Conservation (phyloP, 2,113 vertebrate genomes). For the Triplophysa rosa region DNA sequence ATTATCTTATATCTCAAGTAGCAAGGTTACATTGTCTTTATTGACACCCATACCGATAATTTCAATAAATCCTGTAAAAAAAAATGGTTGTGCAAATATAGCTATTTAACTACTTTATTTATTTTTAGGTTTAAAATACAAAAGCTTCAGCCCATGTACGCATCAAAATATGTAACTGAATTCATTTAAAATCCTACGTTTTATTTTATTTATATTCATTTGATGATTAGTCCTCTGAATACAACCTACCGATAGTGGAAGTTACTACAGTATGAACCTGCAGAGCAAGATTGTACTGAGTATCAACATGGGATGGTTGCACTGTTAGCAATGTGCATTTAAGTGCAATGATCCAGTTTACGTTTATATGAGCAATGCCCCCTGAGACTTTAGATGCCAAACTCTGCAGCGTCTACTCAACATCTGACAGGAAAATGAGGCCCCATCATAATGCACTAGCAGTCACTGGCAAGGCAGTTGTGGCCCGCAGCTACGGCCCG, state of each 20-base stretch:
- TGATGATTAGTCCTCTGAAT: too few relatives aligned
- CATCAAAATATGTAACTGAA: too few relatives aligned
- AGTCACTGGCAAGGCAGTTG: slow-evolving; percentile 45
- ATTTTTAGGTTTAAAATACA: too few relatives aligned
- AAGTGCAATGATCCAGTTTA: slow-evolving; percentile 15
- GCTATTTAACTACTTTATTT: too few relatives aligned
- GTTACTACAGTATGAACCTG: not conserved
- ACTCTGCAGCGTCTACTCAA: not conserved
- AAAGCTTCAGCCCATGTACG: too few relatives aligned
- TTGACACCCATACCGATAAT: too few relatives aligned
- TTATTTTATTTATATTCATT: too few relatives aligned
- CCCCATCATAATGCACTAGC: slow-evolving; percentile 15
- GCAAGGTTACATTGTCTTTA: too few relatives aligned
- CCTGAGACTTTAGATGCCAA: slow-evolving; percentile 13
- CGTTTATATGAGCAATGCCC: not conserved
- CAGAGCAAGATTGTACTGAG: not conserved
- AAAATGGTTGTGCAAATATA: too few relatives aligned
- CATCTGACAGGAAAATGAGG: slow-evolving; percentile 34
- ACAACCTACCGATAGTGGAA: not conserved
- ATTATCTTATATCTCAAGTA: too few relatives aligned
- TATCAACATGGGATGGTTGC: not conserved
- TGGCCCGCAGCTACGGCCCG: slow-evolving; percentile 62
- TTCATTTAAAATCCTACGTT: too few relatives aligned
- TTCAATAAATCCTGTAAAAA: too few relatives aligned
- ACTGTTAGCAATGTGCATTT: slow-evolving; percentile 1